These are phyloP conservation scores for Crotalus horridus DNA, from an alignment of 2,113 vertebrate species.

Conservation along the genomic window DNA sequence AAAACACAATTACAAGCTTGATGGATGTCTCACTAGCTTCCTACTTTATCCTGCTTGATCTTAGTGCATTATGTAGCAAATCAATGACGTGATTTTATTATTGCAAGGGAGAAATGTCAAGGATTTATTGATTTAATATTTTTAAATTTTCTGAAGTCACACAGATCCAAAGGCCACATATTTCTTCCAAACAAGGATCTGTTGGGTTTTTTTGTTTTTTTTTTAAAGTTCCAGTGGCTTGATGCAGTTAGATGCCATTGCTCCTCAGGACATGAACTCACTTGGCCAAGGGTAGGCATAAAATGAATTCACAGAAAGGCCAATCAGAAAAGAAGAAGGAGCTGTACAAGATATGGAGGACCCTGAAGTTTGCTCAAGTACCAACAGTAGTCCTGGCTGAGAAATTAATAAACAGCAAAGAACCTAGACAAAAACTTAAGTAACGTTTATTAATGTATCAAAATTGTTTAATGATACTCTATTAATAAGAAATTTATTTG, in stretches of 20 bases:
- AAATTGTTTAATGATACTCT: not conserved
- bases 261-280: not conserved
- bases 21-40: not conserved
- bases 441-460: not conserved
- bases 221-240: not conserved
- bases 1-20: constrained; percentile 8
- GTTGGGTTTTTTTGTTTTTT: not conserved
- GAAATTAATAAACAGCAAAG: not conserved
- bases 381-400: not conserved
- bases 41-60: not conserved
- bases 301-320: not conserved
- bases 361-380: not conserved
- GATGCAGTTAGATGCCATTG: not conserved
- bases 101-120: not conserved
- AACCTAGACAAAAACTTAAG: not conserved
- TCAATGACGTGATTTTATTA: not conserved
- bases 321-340: not conserved
- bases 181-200: not conserved
- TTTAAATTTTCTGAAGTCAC: constrained; percentile 24
- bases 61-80: not conserved
- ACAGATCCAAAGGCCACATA: not conserved
- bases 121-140: constrained; percentile 14
- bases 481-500: not conserved
- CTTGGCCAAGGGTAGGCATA: not conserved
- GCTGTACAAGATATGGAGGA: too few species aligned